phyloP scores from a whole-genome alignment of 92 coral and sea anemone species.

The Phenganax marumi region DNA sequence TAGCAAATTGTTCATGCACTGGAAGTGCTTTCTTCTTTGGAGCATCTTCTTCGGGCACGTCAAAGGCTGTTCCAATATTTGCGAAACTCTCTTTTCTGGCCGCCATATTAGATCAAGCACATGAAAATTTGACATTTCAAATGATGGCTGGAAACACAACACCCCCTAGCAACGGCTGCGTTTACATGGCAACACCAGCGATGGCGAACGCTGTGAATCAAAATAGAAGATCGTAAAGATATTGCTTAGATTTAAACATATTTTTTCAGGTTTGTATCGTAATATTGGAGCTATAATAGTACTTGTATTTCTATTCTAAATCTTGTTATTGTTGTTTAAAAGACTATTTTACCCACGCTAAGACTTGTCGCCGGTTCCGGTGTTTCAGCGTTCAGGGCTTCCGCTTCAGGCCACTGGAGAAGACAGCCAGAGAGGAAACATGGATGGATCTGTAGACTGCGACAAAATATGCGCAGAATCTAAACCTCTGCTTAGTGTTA shows the following conservation, averaged over 20 bases:
- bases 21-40: conserved; percentile 95
- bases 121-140: neutral
- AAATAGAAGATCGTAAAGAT: neutral
- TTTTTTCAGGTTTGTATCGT: conserved; percentile 3
- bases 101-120: conserved; percentile 27
- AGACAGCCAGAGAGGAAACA: too few species aligned
- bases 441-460: too few species aligned
- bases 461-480: too few species aligned
- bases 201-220: conserved; percentile 25
- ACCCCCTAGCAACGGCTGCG: neutral
- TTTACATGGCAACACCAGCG: conserved; percentile 15
- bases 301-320: neutral
- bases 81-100: conserved; percentile 65
- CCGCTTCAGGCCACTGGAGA: too few species aligned
- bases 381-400: too few species aligned
- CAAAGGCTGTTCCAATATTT: conserved; percentile 84
- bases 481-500: too few species aligned
- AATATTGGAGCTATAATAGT: neutral
- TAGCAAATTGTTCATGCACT: conserved; percentile 91
- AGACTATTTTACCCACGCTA: too few species aligned
- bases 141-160: neutral
- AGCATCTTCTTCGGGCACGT: conserved; percentile 82
- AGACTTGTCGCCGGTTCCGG: too few species aligned
- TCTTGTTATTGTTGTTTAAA: too few species aligned
- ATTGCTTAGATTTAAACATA: neutral